A percentile compares a stretch with the other conserved stretches of the same genome.
phyloP scores from a whole-genome alignment of 1,140 invertebrate genomes.

The Liolophura sinensis region DNA sequence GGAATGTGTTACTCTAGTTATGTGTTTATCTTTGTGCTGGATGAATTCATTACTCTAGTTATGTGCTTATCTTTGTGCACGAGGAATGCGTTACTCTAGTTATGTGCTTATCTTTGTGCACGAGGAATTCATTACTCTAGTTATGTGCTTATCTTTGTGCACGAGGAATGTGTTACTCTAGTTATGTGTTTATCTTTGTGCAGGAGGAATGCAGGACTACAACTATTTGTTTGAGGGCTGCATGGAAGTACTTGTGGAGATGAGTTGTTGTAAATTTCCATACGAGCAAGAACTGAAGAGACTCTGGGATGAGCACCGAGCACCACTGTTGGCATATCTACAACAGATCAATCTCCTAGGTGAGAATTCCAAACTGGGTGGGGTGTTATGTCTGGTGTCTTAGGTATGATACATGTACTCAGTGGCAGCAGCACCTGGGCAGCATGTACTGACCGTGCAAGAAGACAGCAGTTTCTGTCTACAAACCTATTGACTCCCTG shows the following conservation, averaged over 20 bases:
- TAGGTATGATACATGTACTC: background rate
- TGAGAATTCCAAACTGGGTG: no score
- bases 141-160: no score
- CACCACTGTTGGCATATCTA: slow-evolving; percentile 79
- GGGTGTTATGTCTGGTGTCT: background rate
- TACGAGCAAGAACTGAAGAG: slow-evolving; percentile 76
- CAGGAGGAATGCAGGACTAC: slow-evolving; percentile 93
- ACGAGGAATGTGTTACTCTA: background rate
- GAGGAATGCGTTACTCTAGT: slow-evolving; percentile 97
- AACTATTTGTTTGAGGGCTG: slow-evolving; percentile 96
- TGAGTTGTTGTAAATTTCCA: slow-evolving; percentile 97
- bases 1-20: no score
- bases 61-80: no score
- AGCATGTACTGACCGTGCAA: background rate
- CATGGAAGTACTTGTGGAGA: slow-evolving; percentile 96
- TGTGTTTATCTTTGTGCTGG: no score
- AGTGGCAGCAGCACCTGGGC: background rate
- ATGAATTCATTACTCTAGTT: no score
- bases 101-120: slow-evolving; percentile 75
- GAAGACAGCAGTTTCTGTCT: background rate
- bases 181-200: background rate
- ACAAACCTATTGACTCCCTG: background rate
- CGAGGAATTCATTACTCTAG: no score
- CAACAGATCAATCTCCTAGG: slow-evolving; percentile 67
- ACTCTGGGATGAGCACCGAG: slow-evolving; percentile 93